Evolutionary conservation across 2,797 vertebrate species (phyloP).

Genomic region (Chelon labrosus): DNA sequence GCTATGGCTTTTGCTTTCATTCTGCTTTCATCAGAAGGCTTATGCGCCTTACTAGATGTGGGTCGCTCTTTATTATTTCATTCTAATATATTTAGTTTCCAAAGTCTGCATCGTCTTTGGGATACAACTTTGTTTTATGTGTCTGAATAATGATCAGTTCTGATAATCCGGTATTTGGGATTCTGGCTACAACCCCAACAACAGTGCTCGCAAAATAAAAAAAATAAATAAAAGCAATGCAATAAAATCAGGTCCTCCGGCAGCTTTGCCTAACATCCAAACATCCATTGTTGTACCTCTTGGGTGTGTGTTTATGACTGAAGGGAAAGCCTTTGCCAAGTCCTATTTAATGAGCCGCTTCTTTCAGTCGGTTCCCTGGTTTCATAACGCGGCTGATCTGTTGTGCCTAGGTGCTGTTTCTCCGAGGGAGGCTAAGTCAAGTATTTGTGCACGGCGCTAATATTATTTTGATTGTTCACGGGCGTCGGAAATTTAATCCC

Average conservation of each 20-base stretch:
- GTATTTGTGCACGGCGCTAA: constrained; percentile 21
- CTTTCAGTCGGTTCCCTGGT: constrained; percentile 55
- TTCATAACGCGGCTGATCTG: constrained; percentile 53
- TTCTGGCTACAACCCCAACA: constrained; percentile 35
- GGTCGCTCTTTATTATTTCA: constrained; percentile 13
- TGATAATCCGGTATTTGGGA: constrained; percentile 39
- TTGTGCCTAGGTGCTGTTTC: constrained; percentile 34
- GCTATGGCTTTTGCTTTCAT: not conserved
- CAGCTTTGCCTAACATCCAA: constrained; percentile 53
- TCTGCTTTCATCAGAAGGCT: constrained; percentile 27
- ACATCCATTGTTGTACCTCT: constrained; percentile 50
- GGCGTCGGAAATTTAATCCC: constrained; percentile 22
- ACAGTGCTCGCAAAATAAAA: constrained; percentile 1
- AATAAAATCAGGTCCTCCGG: constrained; percentile 64
- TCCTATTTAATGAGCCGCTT: constrained; percentile 72
- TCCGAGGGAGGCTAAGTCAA: constrained; percentile 24
- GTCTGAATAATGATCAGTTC: constrained; percentile 57
- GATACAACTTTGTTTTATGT: constrained; percentile 40
- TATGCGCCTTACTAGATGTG: constrained; percentile 6
- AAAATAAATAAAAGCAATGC: constrained; percentile 26
- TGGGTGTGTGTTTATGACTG: constrained; percentile 61
- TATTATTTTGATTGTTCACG: constrained; percentile 45
- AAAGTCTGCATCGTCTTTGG: constrained; percentile 31
- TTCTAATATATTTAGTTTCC: constrained; percentile 26
- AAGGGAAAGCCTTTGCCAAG: constrained; percentile 59